Conservation (phyloP, 2,888 invertebrate species). For the Xylophagus ater region DNA sequence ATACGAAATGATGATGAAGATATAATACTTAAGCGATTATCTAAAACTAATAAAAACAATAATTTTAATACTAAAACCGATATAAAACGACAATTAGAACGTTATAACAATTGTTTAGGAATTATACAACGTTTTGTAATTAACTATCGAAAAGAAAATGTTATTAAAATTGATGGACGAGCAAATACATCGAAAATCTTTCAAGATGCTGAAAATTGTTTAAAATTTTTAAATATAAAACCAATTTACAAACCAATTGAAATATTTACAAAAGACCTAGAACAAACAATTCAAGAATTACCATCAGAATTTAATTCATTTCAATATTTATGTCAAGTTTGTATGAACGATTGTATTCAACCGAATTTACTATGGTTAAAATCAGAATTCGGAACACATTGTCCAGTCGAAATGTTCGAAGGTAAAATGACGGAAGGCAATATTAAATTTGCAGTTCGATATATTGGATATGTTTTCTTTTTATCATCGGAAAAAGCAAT, state of each 20-base stretch:
- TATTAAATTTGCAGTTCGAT: slow-evolving; percentile 45
- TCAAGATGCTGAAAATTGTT: slow-evolving; percentile 39
- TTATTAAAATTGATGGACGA: slow-evolving; percentile 49
- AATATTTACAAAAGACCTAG: slow-evolving; percentile 18
- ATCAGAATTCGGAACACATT: slow-evolving; percentile 49
- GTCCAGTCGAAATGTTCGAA: slow-evolving; percentile 51
- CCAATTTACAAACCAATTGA: slow-evolving; percentile 31
- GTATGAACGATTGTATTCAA: slow-evolving; percentile 26
- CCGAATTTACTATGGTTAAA: slow-evolving; percentile 38
- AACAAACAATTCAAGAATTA: slow-evolving; percentile 19
- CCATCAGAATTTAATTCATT: not conserved
- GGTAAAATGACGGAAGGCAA: slow-evolving; percentile 44
- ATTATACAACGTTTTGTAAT: slow-evolving; percentile 29
- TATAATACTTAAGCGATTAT: too few species aligned
- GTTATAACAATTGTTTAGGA: slow-evolving; percentile 15
- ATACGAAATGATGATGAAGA: slow-evolving; percentile 41
- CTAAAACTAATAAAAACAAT: too few species aligned
- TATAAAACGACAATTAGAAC: slow-evolving; percentile 2
- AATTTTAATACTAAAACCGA: slow-evolving; percentile 7
- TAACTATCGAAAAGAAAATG: slow-evolving; percentile 40
- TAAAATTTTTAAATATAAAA: slow-evolving; percentile 34
- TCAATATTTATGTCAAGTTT: slow-evolving; percentile 15
- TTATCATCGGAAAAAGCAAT: slow-evolving; percentile 44
- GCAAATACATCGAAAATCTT: slow-evolving; percentile 41
- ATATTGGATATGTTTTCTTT: slow-evolving; percentile 51